Evolutionary conservation across 2,888 invertebrate genomes (phyloP).

Genomic region (Agrochola lychnidis): DNA sequence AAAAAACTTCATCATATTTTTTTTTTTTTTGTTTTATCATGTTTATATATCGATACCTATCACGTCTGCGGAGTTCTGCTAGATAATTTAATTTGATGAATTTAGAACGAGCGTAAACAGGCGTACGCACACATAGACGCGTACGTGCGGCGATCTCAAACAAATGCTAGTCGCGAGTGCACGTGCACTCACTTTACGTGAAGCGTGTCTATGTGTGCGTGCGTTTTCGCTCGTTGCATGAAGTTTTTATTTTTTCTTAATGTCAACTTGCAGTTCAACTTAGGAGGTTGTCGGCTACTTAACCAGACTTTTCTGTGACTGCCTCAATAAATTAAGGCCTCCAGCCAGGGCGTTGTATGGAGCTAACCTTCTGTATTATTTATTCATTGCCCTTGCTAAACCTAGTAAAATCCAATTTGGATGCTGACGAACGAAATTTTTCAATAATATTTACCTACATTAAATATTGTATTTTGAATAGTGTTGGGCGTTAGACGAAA

Average conservation of each 20-base stretch:
- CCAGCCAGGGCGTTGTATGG: too few relatives aligned
- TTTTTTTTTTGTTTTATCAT: too few relatives aligned
- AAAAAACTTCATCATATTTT: too few relatives aligned
- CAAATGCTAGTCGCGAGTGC: neutral
- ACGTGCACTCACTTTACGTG: neutral
- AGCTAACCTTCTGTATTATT: neutral
- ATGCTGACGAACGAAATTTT: slow-evolving; percentile 74
- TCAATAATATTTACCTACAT: slow-evolving; percentile 65
- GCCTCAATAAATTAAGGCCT: too few relatives aligned
- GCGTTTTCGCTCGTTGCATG: neutral
- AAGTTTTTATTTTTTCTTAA: neutral
- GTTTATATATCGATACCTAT: too few relatives aligned
- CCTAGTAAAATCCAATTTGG: slow-evolving; percentile 74
- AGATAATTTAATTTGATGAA: too few relatives aligned
- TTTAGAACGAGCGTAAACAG: too few relatives aligned
- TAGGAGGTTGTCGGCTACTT: too few relatives aligned
- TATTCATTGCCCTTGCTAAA: neutral
- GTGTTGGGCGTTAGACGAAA: slow-evolving; percentile 4
- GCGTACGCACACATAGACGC: neutral
- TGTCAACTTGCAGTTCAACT: too few relatives aligned
- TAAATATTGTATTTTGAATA: slow-evolving; percentile 63
- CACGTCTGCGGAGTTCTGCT: too few relatives aligned
- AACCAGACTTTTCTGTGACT: too few relatives aligned
- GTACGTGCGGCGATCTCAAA: neutral
- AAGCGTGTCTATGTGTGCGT: neutral